These are phyloP conservation scores for Autographa pulchrina DNA, from an alignment of 2,888 invertebrate species.

Conservation along the genomic window DNA sequence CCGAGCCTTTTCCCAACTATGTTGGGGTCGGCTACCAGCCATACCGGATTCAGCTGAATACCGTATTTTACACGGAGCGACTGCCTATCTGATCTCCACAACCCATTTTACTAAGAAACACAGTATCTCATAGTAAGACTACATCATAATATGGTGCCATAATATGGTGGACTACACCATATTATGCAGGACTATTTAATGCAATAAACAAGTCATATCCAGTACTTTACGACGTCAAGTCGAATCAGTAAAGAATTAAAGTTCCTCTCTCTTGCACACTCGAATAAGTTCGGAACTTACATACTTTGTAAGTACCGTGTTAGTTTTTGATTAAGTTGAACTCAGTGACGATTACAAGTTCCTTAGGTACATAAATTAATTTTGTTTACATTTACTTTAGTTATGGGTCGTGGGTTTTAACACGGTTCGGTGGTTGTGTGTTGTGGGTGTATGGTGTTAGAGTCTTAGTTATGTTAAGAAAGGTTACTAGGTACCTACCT, in stretches of 20 bases:
- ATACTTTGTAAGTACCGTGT: slow-evolving; percentile 30
- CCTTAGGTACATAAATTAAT: background rate
- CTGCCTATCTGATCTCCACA: too few relatives aligned
- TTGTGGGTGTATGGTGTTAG: too few relatives aligned
- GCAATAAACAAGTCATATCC: slow-evolving; percentile 27
- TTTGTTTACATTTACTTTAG: slow-evolving; percentile 1
- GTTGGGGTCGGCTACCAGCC: too few relatives aligned
- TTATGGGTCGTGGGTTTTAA: background rate
- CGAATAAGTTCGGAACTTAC: slow-evolving; percentile 43
- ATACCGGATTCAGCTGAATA: too few relatives aligned
- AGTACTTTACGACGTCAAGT: slow-evolving; percentile 29
- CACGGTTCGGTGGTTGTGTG: background rate
- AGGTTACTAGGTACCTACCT: background rate
- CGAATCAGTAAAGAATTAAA: slow-evolving; percentile 59
- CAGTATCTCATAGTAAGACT: too few relatives aligned
- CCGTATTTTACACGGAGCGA: too few relatives aligned
- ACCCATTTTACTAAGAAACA: too few relatives aligned
- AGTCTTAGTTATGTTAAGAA: background rate
- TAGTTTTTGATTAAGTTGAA: slow-evolving; percentile 37
- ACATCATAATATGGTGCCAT: too few relatives aligned
- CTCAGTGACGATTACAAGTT: background rate
- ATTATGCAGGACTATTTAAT: too few relatives aligned
- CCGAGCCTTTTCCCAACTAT: too few relatives aligned
- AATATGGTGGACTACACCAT: too few relatives aligned
- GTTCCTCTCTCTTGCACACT: slow-evolving; percentile 39